Conservation (phyloP, 1,140 invertebrate genomes). For the Hirudo medicinalis region DNA sequence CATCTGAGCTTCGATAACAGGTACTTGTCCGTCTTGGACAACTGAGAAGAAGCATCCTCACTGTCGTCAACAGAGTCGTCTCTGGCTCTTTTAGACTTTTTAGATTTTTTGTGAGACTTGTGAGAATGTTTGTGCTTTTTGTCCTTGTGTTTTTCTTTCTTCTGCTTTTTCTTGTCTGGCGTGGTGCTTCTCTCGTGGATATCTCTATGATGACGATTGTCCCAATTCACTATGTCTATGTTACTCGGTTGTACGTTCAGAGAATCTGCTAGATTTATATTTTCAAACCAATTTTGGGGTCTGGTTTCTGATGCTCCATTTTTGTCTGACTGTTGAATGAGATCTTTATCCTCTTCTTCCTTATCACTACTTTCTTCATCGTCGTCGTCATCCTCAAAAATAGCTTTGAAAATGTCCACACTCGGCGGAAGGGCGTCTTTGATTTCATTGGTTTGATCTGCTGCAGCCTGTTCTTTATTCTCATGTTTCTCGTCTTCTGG, state of each 20-base stretch:
- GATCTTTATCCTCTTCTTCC: slow-evolving; percentile 24
- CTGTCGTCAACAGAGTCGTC: neutral
- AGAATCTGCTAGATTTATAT: neutral
- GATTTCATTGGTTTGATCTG: neutral
- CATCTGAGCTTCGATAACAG: too few species aligned
- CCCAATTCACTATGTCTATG: too few species aligned
- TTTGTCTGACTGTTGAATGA: neutral
- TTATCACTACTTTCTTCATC: slow-evolving; percentile 34
- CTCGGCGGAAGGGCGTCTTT: slow-evolving; percentile 28
- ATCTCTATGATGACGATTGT: neutral
- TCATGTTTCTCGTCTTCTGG: neutral
- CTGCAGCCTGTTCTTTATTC: neutral
- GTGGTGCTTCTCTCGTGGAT: neutral
- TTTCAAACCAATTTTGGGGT: neutral
- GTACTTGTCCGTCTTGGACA: too few species aligned
- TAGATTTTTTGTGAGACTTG: slow-evolving; percentile 9
- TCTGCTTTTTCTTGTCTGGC: neutral
- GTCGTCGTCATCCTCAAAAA: slow-evolving; percentile 44
- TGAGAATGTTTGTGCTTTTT: slow-evolving; percentile 4
- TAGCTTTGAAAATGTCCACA: slow-evolving; percentile 47
- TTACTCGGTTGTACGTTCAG: too few species aligned
- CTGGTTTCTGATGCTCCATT: neutral
- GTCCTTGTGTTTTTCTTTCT: neutral
- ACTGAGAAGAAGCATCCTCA: too few species aligned
- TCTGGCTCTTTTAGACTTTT: neutral